These are phyloP conservation scores for Euschistus heros DNA, from an alignment of 1,140 invertebrate genomes.

Conservation along the genomic window DNA sequence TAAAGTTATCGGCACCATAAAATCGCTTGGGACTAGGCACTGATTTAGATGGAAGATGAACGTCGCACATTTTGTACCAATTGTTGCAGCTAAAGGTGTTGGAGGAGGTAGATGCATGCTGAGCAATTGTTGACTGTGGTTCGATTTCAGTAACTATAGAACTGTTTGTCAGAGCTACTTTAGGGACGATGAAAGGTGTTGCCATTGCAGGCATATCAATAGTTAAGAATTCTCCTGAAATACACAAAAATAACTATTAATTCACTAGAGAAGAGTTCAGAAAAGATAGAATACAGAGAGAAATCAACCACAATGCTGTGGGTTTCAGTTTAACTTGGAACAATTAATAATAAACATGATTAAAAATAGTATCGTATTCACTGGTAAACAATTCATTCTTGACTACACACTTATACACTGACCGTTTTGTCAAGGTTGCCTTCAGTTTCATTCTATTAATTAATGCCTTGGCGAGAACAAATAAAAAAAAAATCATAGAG, in stretches of 20 bases:
- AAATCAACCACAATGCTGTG: background rate
- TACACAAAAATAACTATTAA: background rate
- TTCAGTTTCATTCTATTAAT: too few species aligned
- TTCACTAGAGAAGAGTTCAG: background rate
- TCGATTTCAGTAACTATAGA: background rate
- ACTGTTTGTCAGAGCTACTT: slow-evolving; percentile 15
- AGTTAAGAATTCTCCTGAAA: background rate
- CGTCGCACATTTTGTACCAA: slow-evolving; percentile 16
- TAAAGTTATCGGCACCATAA: background rate
- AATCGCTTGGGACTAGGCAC: background rate
- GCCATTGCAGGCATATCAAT: slow-evolving; percentile 19
- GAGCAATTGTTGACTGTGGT: background rate
- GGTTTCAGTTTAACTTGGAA: too few species aligned
- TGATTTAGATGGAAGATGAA: background rate
- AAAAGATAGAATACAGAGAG: background rate
- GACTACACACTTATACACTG: too few species aligned
- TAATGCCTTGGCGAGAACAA: too few species aligned
- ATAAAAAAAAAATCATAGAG: too few species aligned
- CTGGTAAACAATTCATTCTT: background rate
- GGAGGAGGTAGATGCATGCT: background rate
- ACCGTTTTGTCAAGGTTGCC: too few species aligned
- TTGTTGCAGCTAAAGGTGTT: background rate
- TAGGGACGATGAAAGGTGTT: slow-evolving; percentile 19
- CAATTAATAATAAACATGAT: background rate
- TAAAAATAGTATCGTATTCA: background rate